Evolutionary conservation across 2,797 vertebrate species (phyloP), one percentile per base, ranked within the genome.

Genomic region (Chelon labrosus): DNA sequence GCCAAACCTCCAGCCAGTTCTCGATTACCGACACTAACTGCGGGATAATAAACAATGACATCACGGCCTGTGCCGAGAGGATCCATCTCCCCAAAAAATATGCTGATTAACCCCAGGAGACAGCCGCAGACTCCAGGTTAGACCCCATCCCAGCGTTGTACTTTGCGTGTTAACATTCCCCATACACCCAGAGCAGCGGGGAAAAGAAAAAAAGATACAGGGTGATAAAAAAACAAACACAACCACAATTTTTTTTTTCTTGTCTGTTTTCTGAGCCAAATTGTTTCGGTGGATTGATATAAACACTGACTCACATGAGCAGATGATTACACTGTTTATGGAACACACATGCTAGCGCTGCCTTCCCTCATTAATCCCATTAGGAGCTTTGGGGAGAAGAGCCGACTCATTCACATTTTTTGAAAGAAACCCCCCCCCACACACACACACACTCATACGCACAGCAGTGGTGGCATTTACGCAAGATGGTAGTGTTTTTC

Each of bases 101-200:
- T 16, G 67, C 88, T 93, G 94, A 94, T 94, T 93, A 94, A 93
- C 74, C 92, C 93, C 93, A 53, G 67, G 94, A 91, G 93, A 89
- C 72, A 70, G 66, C 41, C 37, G 53, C 71, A 70, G 72, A 70
- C 41, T 79, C 53, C 74, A 77, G 61, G 68, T 84, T 83, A 68
- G 77, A 83, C 79, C 72, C 64, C 50, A 67, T 80, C 70, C 44
- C 44, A 51, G 47, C 65, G 27, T 55, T 74, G 75, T 39, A 75
- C 54, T 74, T 31, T 68, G 62, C 46, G 51, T 57, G 77, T 70
- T 73, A 83, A 87, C 82, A 65, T 80, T 86, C 66, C 47, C 60
- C 80, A 85, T 25, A 56, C 71, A 49, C 65, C 47, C 61, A 25
- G 53, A 84, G 63, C 67, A 77, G 59, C 10, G 2, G 57, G 54